A percentile compares a stretch with the other conserved stretches of the same genome.
Evolutionary conservation across 2,888 invertebrate species (phyloP).

Genomic region (Andricus quercusramuli): DNA sequence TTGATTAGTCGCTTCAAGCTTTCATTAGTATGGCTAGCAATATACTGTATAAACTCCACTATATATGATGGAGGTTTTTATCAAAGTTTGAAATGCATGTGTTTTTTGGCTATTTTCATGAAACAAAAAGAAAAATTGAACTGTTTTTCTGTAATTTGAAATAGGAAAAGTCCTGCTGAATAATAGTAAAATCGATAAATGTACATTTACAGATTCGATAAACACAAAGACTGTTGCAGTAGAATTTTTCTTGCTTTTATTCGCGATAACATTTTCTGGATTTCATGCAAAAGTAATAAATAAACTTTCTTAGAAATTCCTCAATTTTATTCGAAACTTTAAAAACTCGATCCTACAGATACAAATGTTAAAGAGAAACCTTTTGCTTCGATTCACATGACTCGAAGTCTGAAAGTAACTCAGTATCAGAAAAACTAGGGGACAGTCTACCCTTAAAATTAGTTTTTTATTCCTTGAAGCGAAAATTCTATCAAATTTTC

Average conservation of each 20-base stretch:
- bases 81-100: not conserved
- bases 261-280: no score
- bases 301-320: no score
- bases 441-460: not conserved
- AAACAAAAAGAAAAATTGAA: no score
- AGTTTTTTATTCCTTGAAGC: not conserved
- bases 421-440: not conserved
- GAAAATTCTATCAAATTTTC: not conserved
- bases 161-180: no score
- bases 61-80: not conserved
- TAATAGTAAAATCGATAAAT: no score
- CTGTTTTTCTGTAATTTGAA: no score
- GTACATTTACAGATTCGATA: no score
- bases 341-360: not conserved
- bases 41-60: not conserved
- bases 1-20: not conserved
- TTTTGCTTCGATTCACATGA: not conserved
- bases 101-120: no score
- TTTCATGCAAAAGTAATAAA: no score
- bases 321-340: not conserved
- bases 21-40: not conserved
- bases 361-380: not conserved
- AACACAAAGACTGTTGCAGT: no score
- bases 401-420: not conserved
- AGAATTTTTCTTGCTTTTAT: no score